Base-by-base conservation (phyloP, 2,113 vertebrate genomes). In the Ramphastos sulfuratus region DNA sequence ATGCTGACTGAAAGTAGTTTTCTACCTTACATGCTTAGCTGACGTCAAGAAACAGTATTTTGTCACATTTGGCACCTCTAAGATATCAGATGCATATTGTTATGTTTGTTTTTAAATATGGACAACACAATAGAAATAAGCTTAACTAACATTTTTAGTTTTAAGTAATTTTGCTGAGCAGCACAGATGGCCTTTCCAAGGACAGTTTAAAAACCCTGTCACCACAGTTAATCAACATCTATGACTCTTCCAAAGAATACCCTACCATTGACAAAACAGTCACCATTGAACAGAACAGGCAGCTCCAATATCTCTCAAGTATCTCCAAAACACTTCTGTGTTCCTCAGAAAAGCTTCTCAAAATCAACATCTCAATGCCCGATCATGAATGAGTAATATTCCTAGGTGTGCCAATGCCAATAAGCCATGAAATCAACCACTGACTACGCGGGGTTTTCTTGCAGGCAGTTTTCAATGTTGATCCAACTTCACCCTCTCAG, bases 21-120 rank as follows among this genome's bases (percentile, higher is more conserved):
- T 86, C 58, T 58, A 66, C 63, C 33, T 79, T 35, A 63, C 27
- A 75, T 7, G 15, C 12, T 31, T 25, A 89, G 63, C 56, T 80
- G 46, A 12, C 67, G 33, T 48, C 80, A 93, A 60, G 12, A 20
- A 81, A 64, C 52, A 31, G 16, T 9, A 71, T 46, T 28, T 59
- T 30, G 28, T 71, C 14, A 3, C 21, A 55, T 30, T 24, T 65
- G 55, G 23, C 39, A 89, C 25, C 52, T 59, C 6, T 24, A 89
- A 79, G 31, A 14, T 37, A 84, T 48, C 12, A 52, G 71, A 59
- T 70, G 5, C 28, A 37, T 31, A 54, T 1, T 37, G 42, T 60
- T 71, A 28, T 2, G 7, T 6, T 90, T 0, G 0, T 55, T 94
- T 85, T 52, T 74, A 85, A 93, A 74, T n/a, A 93, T 0, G 1